Evolutionary conservation across 2,113 vertebrate genomes (phyloP).

Genomic region (Silurus meridionalis): DNA sequence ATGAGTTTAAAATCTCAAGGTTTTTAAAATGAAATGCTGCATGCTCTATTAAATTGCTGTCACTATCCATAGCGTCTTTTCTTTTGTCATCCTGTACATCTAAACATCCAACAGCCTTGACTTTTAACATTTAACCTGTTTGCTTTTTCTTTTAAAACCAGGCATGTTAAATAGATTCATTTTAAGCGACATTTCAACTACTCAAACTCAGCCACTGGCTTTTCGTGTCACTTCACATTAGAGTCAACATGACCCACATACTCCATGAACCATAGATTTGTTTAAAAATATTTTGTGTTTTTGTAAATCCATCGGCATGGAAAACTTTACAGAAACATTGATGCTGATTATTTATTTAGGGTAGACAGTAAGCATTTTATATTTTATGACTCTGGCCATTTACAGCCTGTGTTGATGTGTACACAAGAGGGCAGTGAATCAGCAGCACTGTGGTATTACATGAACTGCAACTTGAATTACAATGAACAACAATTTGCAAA

Average conservation of each 20-base stretch:
- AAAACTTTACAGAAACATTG: background rate
- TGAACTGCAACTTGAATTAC: background rate
- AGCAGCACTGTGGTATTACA: background rate
- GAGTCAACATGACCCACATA: conserved; percentile 15
- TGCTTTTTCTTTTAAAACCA: background rate
- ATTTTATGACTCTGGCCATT: background rate
- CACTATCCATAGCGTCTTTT: background rate
- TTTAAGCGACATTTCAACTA: conserved; percentile 27
- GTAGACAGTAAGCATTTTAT: background rate
- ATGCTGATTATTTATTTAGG: background rate
- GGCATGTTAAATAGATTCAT: background rate
- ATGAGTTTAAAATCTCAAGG: background rate
- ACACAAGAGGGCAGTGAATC: background rate
- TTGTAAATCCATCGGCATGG: background rate
- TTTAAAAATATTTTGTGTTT: background rate
- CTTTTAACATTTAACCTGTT: background rate
- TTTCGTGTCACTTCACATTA: conserved; percentile 26
- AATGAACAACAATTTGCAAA: background rate
- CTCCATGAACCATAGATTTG: background rate
- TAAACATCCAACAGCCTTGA: background rate
- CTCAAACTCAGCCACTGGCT: conserved; percentile 18
- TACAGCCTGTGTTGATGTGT: background rate
- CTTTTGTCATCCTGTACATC: background rate
- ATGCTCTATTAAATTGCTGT: background rate
- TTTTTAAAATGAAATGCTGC: background rate